phyloP scores from a whole-genome alignment of 2,797 vertebrate species.

The Todus mexicanus region DNA sequence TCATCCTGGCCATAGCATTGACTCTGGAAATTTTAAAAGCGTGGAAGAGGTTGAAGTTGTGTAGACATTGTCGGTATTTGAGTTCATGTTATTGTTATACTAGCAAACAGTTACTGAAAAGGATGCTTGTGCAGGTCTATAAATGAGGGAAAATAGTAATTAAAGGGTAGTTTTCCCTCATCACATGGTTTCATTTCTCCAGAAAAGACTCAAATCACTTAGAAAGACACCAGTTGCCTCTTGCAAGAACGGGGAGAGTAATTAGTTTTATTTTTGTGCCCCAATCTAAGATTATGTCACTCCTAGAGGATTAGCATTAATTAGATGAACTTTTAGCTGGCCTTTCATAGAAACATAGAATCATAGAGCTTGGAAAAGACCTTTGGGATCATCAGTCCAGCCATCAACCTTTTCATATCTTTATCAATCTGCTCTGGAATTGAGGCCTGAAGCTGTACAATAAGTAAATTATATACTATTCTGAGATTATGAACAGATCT shows the following conservation, averaged over 20 bases:
- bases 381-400: too few relatives aligned
- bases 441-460: neutral
- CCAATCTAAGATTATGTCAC: neutral
- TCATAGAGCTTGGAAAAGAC: too few relatives aligned
- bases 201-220: neutral
- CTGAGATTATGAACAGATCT: neutral
- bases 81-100: neutral
- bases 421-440: neutral
- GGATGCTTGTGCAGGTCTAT: neutral
- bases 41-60: neutral
- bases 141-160: neutral
- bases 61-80: neutral
- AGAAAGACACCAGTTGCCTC: neutral
- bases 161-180: neutral
- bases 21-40: neutral
- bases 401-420: too few relatives aligned
- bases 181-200: neutral
- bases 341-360: too few relatives aligned
- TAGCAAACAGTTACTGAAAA: neutral
- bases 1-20: neutral
- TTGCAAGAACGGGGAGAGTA: neutral
- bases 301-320: neutral
- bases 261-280: neutral
- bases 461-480: neutral
- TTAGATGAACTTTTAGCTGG: neutral